Evolutionary conservation across 1,140 invertebrate species (phyloP), one percentile per base, ranked within the genome.

Genomic region (Diachasmimorpha longicaudata): DNA sequence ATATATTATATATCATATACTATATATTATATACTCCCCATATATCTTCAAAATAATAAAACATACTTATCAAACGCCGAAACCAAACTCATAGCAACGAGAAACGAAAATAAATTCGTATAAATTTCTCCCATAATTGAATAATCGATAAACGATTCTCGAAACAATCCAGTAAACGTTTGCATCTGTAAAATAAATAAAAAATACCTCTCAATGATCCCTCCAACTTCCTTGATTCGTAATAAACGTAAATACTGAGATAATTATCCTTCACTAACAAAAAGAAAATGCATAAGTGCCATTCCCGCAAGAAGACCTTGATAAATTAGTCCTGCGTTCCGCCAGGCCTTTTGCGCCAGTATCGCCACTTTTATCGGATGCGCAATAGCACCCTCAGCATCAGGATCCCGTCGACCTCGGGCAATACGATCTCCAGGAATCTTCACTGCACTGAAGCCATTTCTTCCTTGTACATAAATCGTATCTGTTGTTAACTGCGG

Each of bases 231-330:
- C n/a, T 16, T 75, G 52, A 68, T 68, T 4, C 36, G 9, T 31
- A 39, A 70, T 58, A 67, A 77, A 75, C n/a, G 16, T 68, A 37
- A 77, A 70, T 52, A 19, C 46, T 42, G 19, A n/a, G 13, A 68
- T 39, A 55, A 39, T 72, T 21, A 68, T 69, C 42, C 14, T 70
- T 19, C 13, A 80, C 79, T 80, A 66, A 87, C 88, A 77, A 87
- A 77, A 66, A 88, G 82, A 14, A 89, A 82, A 72, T 89, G 88
- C 78, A 87, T 79, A 5, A 89, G 71, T 11, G 87, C 82, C 80
- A 89, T 87, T 63, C 88, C 88, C 25, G 84, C 86, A 5, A 89
- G 75, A 44, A 89, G 80, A 37, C 88, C 88, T 77, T 89, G 88
- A 80, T 81, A 85, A 78, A 88, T 81, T 52, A 86, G 80, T 0